These are phyloP conservation scores for Microcebus griseorufus DNA, from an alignment of 2,113 vertebrate genomes.

Conservation along the genomic window DNA sequence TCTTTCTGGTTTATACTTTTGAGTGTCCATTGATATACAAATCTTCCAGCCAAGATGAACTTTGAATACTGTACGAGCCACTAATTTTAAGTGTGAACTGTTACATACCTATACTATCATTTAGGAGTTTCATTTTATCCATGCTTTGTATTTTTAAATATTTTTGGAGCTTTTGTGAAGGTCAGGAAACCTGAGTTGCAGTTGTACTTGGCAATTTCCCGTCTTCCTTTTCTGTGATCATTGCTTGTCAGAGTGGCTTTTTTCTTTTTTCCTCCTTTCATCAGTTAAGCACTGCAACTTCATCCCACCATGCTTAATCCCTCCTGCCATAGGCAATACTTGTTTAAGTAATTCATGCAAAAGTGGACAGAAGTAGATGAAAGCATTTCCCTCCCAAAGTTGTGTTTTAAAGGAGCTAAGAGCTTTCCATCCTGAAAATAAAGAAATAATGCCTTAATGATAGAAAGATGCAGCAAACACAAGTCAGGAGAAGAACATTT, in stretches of 20 bases:
- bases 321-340: background rate
- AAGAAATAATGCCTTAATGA: background rate
- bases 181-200: background rate
- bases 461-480: background rate
- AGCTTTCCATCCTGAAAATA: background rate
- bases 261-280: background rate
- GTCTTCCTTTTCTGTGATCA: background rate
- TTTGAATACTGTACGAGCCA: background rate
- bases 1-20: background rate
- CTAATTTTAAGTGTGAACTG: background rate
- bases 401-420: background rate
- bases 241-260: background rate
- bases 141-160: background rate
- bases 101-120: background rate
- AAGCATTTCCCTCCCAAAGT: background rate
- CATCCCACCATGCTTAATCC: background rate
- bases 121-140: background rate
- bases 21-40: background rate
- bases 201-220: background rate
- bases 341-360: background rate
- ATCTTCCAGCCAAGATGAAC: background rate
- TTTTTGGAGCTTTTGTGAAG: background rate
- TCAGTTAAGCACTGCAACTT: background rate
- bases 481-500: background rate
- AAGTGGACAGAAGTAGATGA: background rate